A percentile compares a stretch with the other conserved stretches of the same genome.
Evolutionary conservation across 2,888 invertebrate species (phyloP).

Genomic region (Byasa hedistus): DNA sequence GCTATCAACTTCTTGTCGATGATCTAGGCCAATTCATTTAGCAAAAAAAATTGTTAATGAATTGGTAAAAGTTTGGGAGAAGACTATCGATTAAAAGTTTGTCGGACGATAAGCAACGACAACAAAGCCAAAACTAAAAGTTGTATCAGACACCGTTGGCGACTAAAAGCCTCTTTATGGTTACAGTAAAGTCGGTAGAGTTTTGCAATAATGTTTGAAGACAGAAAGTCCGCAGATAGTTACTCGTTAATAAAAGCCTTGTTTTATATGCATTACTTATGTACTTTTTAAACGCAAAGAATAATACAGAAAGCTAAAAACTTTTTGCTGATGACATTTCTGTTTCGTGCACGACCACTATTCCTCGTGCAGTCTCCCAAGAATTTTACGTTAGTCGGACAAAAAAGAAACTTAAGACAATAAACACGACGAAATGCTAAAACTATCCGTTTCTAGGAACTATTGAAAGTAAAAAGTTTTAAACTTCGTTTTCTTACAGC

Average conservation of each 20-base stretch:
- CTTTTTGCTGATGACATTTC: background rate
- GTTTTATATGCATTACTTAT: background rate
- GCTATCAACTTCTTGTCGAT: too few species aligned
- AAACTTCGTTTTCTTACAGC: conserved; percentile 8
- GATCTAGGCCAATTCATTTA: too few species aligned
- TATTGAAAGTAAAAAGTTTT: conserved; percentile 17
- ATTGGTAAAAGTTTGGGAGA: background rate
- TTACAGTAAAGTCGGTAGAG: background rate
- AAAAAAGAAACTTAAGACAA: conserved; percentile 1
- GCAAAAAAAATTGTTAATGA: too few species aligned
- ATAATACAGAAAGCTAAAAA: background rate
- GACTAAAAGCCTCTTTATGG: background rate
- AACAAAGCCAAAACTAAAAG: background rate
- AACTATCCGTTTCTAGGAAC: conserved; percentile 25
- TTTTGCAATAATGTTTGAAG: background rate
- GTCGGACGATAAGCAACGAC: background rate
- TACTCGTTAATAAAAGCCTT: background rate
- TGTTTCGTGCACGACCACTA: background rate
- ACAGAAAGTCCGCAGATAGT: background rate
- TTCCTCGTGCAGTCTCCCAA: background rate
- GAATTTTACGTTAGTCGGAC: background rate
- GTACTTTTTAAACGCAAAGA: background rate
- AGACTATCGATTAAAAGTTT: background rate
- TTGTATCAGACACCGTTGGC: background rate
- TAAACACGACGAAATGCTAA: background rate